Evolutionary conservation across 2,888 invertebrate species (phyloP).

Genomic region (Gisinianus flammeolus): DNA sequence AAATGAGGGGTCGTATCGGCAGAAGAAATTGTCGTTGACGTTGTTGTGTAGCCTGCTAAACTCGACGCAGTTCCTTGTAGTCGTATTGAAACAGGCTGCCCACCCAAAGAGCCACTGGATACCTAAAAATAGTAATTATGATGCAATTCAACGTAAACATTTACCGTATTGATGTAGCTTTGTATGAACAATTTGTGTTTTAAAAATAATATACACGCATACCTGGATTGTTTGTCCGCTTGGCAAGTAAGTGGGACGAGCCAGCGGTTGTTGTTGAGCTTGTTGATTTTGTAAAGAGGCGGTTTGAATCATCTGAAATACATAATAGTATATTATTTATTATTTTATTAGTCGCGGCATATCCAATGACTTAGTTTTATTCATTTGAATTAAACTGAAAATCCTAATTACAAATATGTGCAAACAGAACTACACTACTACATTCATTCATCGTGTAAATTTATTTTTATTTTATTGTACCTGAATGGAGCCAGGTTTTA

Average conservation of each 20-base stretch:
- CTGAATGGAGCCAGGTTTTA: constrained; percentile 31
- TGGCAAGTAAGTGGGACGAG: not conserved
- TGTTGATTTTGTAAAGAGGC: constrained; percentile 16
- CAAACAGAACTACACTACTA: no score
- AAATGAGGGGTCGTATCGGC: no score
- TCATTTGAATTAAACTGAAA: no score
- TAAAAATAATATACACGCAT: not conserved
- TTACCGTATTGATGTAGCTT: not conserved
- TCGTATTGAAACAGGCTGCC: constrained; percentile 1
- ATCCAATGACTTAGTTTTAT: no score
- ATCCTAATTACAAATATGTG: no score
- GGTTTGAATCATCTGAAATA: constrained; percentile 1
- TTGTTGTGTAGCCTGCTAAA: not conserved
- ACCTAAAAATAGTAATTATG: not conserved
- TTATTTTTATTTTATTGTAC: constrained; percentile 8
- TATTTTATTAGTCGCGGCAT: no score
- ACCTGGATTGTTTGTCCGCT: not conserved
- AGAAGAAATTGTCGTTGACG: not conserved
- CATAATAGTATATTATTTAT: no score
- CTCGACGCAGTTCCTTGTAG: not conserved
- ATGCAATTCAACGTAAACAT: not conserved
- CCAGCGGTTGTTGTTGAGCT: constrained; percentile 12
- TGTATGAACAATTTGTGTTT: not conserved
- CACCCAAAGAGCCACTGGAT: not conserved
- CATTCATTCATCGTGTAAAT: no score